Evolutionary conservation across 2,797 vertebrate genomes (phyloP), one percentile per base, ranked within the genome.

Genomic region (Clarias fuscus): DNA sequence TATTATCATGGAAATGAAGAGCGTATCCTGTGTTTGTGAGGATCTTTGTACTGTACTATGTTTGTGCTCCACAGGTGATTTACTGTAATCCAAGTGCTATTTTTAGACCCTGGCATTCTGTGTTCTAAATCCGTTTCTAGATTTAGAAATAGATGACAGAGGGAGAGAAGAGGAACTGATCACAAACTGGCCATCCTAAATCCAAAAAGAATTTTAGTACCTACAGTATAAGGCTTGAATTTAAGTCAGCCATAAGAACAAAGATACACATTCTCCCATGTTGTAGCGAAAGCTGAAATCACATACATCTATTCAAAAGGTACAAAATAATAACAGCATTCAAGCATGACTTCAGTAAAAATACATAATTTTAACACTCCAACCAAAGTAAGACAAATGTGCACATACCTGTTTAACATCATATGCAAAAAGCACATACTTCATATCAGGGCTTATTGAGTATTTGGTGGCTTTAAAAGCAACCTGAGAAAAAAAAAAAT

Each of bases 391-490:
- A 30, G 11, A 65, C 7, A 71, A 43, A 84, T 22, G 53, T 40
- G 40, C 76, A 85, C 89, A 71, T 88, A 98, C 98, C 96, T 97
- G 97, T 92, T 97, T 98, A 86, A 99, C 96, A 40, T 99, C 97
- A 84, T 99, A 99, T 0, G 97, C 97, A 80, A 99, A 97, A 87
- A 99, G 97, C 73, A 99, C 97, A 15, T 96, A 99, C 90, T 96
- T 97, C 92, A 98, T 92, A 91, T 99, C 98, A n/a, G 98, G 97
- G 59, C 98, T 99, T 85, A 99, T 93, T 0, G 96, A 97, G 88
- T 98, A 97, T 91, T 96, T 98, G 80, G 96, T 97, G 90, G 97
- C 97, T 92, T 98, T 99, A 93, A 99, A 99, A 67, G 97, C 97
- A 87, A 97, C 95, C 98, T 99, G 86, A 18, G 84, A 76, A 78